These are phyloP conservation scores for Parazoanthus atlanticus DNA, from an alignment of 92 coral and sea anemone species.

Conservation along the genomic window DNA sequence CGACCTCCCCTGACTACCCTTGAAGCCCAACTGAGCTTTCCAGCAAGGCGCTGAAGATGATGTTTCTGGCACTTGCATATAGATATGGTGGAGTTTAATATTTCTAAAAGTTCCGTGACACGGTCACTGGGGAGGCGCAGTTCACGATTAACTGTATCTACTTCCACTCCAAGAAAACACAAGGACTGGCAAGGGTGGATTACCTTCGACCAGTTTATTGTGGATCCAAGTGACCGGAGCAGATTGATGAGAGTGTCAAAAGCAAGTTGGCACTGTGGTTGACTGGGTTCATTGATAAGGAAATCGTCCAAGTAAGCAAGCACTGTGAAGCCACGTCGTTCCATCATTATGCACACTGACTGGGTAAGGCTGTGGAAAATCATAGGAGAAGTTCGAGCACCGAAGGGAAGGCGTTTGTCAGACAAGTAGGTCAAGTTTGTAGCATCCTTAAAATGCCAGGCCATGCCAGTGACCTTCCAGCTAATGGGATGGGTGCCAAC, in stretches of 20 bases:
- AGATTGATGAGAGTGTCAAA: constrained; percentile 28
- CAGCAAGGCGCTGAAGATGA: constrained; percentile 51
- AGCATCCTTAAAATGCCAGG: constrained; percentile 37
- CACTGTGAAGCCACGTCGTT: constrained; percentile 39
- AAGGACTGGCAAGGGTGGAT: constrained; percentile 45
- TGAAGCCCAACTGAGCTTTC: constrained; percentile 56
- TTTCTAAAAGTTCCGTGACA: constrained; percentile 44
- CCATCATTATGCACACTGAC: constrained; percentile 50
- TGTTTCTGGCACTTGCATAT: constrained; percentile 41
- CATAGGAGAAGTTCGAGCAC: constrained; percentile 35
- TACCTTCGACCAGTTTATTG: constrained; percentile 49
- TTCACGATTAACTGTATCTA: constrained; percentile 47
- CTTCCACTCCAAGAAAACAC: constrained; percentile 50
- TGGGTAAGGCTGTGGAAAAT: constrained; percentile 41
- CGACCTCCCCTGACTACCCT: constrained; percentile 48
- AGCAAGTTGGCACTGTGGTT: constrained; percentile 33
- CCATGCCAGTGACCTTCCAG: constrained; percentile 54
- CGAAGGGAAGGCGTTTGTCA: constrained; percentile 45
- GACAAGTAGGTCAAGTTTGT: constrained; percentile 26
- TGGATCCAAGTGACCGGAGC: constrained; percentile 43
- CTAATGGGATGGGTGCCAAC: constrained; percentile 46
- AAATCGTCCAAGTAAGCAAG: constrained; percentile 50
- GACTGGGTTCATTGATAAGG: constrained; percentile 35
- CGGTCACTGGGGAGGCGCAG: constrained; percentile 45
- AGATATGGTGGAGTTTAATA: constrained; percentile 13